These are phyloP conservation scores for Muscina levida DNA, from an alignment of 2,888 invertebrate genomes.

Conservation along the genomic window DNA sequence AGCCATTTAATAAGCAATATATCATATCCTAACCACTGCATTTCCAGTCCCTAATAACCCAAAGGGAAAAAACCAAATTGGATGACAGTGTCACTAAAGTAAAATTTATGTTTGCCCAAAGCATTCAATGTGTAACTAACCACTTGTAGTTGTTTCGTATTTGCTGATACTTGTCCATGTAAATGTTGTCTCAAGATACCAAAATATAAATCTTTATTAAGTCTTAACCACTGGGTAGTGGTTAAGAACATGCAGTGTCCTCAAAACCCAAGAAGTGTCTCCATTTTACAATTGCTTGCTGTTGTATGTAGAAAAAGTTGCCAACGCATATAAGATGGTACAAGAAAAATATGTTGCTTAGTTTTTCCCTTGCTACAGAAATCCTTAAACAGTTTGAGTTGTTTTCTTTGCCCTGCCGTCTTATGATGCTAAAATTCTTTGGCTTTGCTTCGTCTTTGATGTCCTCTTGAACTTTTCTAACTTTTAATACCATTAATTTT, in stretches of 20 bases:
- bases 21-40: no score
- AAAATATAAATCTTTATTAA: neutral
- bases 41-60: no score
- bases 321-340: no score
- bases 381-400: neutral
- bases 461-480: neutral
- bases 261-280: no score
- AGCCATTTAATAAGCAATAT: no score
- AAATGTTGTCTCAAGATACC: neutral
- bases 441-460: neutral
- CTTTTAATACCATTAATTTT: slow-evolving; percentile 11
- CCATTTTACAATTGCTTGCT: no score
- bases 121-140: no score
- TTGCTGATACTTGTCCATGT: neutral
- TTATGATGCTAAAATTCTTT: no score
- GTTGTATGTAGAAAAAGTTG: no score
- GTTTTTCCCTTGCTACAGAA: neutral
- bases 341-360: neutral
- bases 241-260: neutral
- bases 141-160: neutral
- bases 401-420: no score
- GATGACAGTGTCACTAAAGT: no score
- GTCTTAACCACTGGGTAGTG: neutral
- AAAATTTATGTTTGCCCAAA: neutral
- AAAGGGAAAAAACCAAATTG: no score